Evolutionary conservation across 1,140 invertebrate genomes (phyloP), one percentile per base, ranked within the genome.

Genomic region (Heliconius hermathena): DNA sequence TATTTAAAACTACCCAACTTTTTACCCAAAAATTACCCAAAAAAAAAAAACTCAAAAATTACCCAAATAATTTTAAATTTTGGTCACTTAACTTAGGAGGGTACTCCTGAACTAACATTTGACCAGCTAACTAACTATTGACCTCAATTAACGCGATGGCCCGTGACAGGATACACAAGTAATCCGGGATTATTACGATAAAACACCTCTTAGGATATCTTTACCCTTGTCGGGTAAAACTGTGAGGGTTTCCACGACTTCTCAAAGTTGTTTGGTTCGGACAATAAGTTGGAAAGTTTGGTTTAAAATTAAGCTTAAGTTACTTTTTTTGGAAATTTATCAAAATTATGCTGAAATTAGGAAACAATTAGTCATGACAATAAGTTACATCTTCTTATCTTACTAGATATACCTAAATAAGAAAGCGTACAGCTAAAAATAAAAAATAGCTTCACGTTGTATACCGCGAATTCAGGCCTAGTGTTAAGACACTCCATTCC

Each of bases 131-230:
- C 60, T 66, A 91, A 91, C 91, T 93, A 91, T 89, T 88, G 90
- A 91, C 90, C 91, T 88, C 88, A 87, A 91, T 93, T 92, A 91
- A 87, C 82, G 88, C 88, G 85, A 85, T 89, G 85, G 82, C 83
- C 85, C 87, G 88, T 85, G 85, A 84, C 89, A 81, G 87, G 85
- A 89, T 88, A 89, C 90, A 90, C 80, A 81, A 82, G 89, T 90
- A 90, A 92, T 90, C 90, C 91, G 71, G 90, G 90, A 91, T 93
- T 85, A 91, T 91, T 87, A 88, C 87, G 79, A 89, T 88, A 89
- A 89, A 91, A 92, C 91, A 93, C 90, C 89, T 91, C 91, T 90
- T 90, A 79, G 78, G 83, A 84, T 85, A 84, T 86, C 76, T 76
- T 81, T 77, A 81, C 79, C 79, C 74, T 75, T 79, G 29, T 60